Base-by-base conservation (phyloP, 2,797 vertebrate species). In the Onychomys arenicola region DNA sequence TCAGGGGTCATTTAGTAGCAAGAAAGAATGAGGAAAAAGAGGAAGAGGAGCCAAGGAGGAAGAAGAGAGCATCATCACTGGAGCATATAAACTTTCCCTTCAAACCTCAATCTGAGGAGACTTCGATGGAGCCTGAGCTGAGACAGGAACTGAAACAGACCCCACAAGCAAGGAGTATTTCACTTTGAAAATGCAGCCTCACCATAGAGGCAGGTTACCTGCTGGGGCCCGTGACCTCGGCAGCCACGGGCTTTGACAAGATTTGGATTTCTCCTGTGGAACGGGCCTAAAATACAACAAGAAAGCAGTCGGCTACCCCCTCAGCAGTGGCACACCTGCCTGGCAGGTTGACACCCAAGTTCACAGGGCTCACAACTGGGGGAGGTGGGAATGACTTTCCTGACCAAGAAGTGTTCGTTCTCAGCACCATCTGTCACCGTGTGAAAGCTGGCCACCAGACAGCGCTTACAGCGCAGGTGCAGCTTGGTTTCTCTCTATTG, bases 101-200 rank as follows among this genome's bases (percentile, higher is more conserved):
- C 52, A 81, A 85, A 84, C 84, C 34, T 67, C 86, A 95, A 85
- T 94, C 67, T 91, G 63, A 86, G 69, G 88, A 91, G 76, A 89
- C 52, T n/a, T 84, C 12, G 13, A 71, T 77, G 80, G 73, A 40
- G 34, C 59, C 73, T 90, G 27, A 40, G 46, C 21, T 83, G 61
- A 59, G 55, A 69, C 32, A 87, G 12, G 2, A 96, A 81, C 13
- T 34, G 12, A 93, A 52, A 86, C 29, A 78, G 52, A n/a, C 10
- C 12, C 23, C 43, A 7, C 11, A 29, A 90, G n/a, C 11, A 81
- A 16, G 55, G 75, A 91, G 37, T 27, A 83, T 69, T 90, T 93
- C 57, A 82, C 6, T 43, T 46, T 19, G 16, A 69, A 86, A 69
- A 86, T 4, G 46, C 2, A 52, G 21, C 34, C 9, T 17, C 7